Evolutionary conservation across 1,140 invertebrate genomes (phyloP).

Genomic region (Pseudomyrmex dendroicus): DNA sequence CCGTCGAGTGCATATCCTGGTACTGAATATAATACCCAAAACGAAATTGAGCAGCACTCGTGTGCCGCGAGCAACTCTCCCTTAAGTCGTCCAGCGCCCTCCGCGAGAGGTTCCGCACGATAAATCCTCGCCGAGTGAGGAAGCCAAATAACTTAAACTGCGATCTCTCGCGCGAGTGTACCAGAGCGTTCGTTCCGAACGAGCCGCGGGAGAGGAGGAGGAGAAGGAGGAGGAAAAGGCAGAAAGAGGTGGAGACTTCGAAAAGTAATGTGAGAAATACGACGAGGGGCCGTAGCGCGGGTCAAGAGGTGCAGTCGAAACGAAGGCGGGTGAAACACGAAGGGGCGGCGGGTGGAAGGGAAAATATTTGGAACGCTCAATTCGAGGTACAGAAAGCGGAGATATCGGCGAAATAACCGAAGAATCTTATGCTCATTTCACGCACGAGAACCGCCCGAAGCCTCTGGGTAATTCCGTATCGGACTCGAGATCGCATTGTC

Average conservation of each 20-base stretch:
- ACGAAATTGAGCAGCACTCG: conserved; percentile 45
- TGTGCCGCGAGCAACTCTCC: conserved; percentile 30
- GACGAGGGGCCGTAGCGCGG: conserved; percentile 68
- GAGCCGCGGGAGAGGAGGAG: conserved; percentile 13
- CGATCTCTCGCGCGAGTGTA: conserved; percentile 72
- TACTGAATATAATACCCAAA: conserved; percentile 53
- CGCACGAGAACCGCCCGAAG: conserved; percentile 65
- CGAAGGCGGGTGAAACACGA: conserved; percentile 22
- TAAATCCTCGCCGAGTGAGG: conserved; percentile 53
- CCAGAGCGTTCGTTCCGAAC: conserved; percentile 60
- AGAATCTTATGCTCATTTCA: conserved; percentile 78
- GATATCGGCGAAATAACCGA: conserved; percentile 75
- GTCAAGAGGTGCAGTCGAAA: conserved; percentile 72
- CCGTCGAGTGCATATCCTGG: background rate
- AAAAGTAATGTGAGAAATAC: conserved; percentile 81
- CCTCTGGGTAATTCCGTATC: conserved; percentile 77
- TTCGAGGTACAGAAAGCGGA: conserved; percentile 73
- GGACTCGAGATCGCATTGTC: conserved; percentile 78
- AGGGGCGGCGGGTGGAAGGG: no score
- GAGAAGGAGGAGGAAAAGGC: conserved; percentile 36
- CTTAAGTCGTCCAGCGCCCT: conserved; percentile 27
- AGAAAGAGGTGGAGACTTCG: conserved; percentile 75
- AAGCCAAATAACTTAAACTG: conserved; percentile 63
- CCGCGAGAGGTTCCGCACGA: conserved; percentile 48
- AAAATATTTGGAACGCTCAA: conserved; percentile 9